Evolutionary conservation across 1,140 invertebrate genomes (phyloP).

Genomic region (Cotesia glomerata): DNA sequence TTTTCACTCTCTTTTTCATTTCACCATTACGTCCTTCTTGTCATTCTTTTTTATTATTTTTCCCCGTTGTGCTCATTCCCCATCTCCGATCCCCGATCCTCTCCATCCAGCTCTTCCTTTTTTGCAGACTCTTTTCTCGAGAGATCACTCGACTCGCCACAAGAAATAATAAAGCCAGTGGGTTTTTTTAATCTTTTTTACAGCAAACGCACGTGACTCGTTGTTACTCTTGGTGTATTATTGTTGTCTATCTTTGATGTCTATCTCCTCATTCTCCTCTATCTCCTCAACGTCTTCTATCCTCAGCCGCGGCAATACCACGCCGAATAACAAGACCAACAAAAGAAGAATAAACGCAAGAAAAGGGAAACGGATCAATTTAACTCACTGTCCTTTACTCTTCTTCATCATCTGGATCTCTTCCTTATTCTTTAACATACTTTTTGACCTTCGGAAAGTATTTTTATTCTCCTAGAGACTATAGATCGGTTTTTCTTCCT

Average conservation of each 20-base stretch:
- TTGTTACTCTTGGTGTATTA: background rate
- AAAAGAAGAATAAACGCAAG: background rate
- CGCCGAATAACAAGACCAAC: background rate
- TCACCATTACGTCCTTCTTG: constrained; percentile 5
- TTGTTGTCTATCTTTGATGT: constrained; percentile 11
- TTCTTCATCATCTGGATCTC: background rate
- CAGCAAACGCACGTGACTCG: constrained; percentile 14
- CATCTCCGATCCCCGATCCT: background rate
- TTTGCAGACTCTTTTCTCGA: background rate
- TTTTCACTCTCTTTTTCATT: constrained; percentile 19
- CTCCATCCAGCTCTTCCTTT: background rate
- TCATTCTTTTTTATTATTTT: constrained; percentile 1
- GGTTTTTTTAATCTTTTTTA: background rate
- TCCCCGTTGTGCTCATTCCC: background rate
- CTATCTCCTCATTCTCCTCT: background rate
- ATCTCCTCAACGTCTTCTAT: no score
- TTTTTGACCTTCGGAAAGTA: background rate
- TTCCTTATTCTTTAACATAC: background rate
- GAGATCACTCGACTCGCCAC: constrained; percentile 10
- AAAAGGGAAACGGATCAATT: background rate
- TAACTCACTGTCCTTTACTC: no score
- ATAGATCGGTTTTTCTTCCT: background rate
- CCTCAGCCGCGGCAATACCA: no score
- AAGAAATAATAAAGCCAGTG: constrained; percentile 20
- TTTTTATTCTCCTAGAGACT: constrained; percentile 1